A percentile compares a stretch with the other conserved stretches of the same genome.
phyloP scores from a whole-genome alignment of 1,140 invertebrate genomes.

The Oreohelix idahoensis region DNA sequence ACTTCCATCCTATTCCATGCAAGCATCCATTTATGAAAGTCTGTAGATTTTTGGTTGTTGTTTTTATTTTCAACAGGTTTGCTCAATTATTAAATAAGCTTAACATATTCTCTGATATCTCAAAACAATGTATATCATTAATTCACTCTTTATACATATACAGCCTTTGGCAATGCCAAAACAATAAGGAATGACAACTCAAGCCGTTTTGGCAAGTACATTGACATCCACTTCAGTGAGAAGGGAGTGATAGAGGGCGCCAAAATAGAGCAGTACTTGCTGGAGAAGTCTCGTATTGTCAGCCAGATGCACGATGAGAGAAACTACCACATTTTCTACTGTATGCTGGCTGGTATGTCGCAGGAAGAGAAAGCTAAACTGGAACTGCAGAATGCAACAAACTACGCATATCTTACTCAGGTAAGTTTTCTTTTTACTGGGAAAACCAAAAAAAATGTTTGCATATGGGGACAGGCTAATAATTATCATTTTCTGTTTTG shows the following conservation, averaged over 20 bases:
- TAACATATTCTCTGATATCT: too few species aligned
- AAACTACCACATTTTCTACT: slow-evolving; percentile 99
- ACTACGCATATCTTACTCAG: slow-evolving; percentile 90
- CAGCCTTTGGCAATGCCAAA: slow-evolving; percentile 99
- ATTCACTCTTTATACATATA: too few species aligned
- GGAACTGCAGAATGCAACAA: slow-evolving; percentile 87
- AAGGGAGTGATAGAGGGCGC: slow-evolving; percentile 97
- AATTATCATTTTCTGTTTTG: too few species aligned
- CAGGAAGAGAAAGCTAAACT: slow-evolving; percentile 91
- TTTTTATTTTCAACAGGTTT: too few species aligned
- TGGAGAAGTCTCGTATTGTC: slow-evolving; percentile 98
- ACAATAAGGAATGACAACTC: slow-evolving; percentile 99
- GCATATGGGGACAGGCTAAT: too few species aligned
- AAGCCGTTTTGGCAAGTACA: slow-evolving; percentile 97
- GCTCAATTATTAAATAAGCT: too few species aligned
- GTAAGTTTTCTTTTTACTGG: background rate
- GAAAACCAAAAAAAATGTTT: too few species aligned
- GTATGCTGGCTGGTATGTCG: slow-evolving; percentile 93
- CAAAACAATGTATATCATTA: too few species aligned
- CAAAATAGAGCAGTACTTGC: slow-evolving; percentile 97
- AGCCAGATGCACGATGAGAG: slow-evolving; percentile 90
- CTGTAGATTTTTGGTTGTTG: too few species aligned
- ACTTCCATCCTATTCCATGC: too few species aligned
- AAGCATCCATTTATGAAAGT: too few species aligned
- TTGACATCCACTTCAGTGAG: slow-evolving; percentile 97